Conservation (phyloP, 2,113 vertebrate species). For the Sisor rabdophorus region DNA sequence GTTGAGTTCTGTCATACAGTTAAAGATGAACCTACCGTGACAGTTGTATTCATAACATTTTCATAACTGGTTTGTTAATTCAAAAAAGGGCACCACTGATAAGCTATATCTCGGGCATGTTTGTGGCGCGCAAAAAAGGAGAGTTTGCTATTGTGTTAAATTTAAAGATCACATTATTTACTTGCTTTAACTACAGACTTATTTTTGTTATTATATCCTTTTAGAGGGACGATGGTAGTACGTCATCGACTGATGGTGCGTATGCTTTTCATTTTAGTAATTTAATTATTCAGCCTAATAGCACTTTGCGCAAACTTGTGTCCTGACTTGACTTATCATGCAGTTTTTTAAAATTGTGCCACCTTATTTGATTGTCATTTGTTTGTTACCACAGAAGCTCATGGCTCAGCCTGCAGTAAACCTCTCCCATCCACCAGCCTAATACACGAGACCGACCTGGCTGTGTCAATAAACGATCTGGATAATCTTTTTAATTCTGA, state of each 20-base stretch:
- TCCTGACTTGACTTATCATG: conserved; percentile 14
- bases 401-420: conserved; percentile 78
- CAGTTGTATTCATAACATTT: neutral
- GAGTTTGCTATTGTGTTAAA: neutral
- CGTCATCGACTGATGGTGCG: conserved; percentile 79
- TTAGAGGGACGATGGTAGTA: conserved; percentile 82
- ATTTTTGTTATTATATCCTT: conserved; percentile 9
- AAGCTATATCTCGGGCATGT: neutral
- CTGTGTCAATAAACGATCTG: conserved; percentile 92
- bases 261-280: conserved; percentile 67
- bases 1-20: neutral
- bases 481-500: conserved; percentile 99
- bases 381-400: conserved; percentile 73
- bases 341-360: neutral
- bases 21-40: neutral
- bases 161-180: neutral
- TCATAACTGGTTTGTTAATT: neutral
- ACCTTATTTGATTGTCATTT: neutral
- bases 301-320: conserved; percentile 41
- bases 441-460: conserved; percentile 90
- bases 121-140: neutral
- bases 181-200: neutral
- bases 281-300: neutral
- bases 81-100: too few species aligned
- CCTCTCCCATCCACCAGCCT: conserved; percentile 86